Evolutionary conservation across 2,113 vertebrate genomes (phyloP).

Genomic region (Gambusia holbrooki): DNA sequence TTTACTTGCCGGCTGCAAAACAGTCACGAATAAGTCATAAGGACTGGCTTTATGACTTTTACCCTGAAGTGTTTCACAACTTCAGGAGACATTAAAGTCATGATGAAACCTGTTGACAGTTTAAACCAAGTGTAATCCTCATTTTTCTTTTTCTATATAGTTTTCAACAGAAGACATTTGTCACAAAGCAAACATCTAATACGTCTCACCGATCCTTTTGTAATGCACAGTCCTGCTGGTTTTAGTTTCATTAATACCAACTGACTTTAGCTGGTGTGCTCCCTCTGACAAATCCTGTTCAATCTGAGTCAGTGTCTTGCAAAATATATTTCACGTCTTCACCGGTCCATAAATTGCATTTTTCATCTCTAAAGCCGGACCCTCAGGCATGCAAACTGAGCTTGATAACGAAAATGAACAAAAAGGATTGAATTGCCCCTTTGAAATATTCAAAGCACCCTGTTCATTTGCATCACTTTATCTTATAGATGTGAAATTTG

Average conservation of each 20-base stretch:
- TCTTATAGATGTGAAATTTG: too few relatives aligned
- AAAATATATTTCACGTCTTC: not conserved
- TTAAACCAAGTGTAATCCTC: conserved; percentile 4
- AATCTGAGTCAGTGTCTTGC: not conserved
- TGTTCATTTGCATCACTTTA: too few relatives aligned
- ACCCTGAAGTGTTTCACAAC: not conserved
- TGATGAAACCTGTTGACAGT: not conserved
- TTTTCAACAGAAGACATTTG: not conserved
- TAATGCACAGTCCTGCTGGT: not conserved
- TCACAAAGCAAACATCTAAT: conserved; percentile 1
- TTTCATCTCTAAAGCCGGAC: too few relatives aligned
- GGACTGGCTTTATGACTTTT: not conserved
- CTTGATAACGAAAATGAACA: too few relatives aligned
- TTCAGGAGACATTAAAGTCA: not conserved
- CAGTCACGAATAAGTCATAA: not conserved
- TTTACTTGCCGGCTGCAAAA: not conserved
- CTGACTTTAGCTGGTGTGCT: not conserved
- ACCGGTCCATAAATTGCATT: too few relatives aligned
- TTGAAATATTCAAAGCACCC: too few relatives aligned
- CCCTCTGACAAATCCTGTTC: not conserved
- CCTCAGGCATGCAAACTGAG: too few relatives aligned
- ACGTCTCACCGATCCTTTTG: not conserved
- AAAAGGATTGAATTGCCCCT: too few relatives aligned
- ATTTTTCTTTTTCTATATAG: not conserved
- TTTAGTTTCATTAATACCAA: not conserved